These are phyloP conservation scores for Pemphredon lugubris DNA, from an alignment of 2,888 invertebrate genomes.

Conservation along the genomic window DNA sequence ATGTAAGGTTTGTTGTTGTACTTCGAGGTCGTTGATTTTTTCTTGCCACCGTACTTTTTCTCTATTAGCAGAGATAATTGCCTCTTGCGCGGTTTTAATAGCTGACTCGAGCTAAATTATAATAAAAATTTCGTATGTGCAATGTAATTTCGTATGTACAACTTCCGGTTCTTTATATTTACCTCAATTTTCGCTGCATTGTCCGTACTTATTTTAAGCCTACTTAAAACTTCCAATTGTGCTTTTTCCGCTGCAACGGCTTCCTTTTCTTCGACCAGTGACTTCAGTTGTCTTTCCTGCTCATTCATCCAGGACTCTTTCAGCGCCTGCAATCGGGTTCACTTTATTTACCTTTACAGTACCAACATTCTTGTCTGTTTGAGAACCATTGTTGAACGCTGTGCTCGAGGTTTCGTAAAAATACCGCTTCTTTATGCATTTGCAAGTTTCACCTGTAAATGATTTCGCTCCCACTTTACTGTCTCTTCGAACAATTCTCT, in stretches of 20 bases:
- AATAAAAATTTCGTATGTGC: conserved; percentile 7
- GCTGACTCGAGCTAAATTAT: conserved; percentile 74
- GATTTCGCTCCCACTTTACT: conserved; percentile 73
- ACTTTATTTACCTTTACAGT: too few species aligned
- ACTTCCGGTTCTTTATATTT: not conserved
- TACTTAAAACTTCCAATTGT: conserved; percentile 72
- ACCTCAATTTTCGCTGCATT: conserved; percentile 74
- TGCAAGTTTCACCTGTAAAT: conserved; percentile 64
- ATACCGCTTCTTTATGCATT: conserved; percentile 1
- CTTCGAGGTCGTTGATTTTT: conserved; percentile 68
- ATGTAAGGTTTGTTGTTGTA: conserved; percentile 61
- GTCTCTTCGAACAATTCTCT: conserved; percentile 75
- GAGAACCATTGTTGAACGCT: too few species aligned
- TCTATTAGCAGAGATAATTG: conserved; percentile 64
- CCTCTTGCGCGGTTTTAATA: conserved; percentile 73
- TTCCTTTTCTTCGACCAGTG: conserved; percentile 72
- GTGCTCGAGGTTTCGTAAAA: not conserved
- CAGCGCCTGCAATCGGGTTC: conserved; percentile 55
- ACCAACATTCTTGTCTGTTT: too few species aligned
- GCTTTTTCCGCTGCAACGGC: conserved; percentile 69
- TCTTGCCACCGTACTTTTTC: conserved; percentile 76
- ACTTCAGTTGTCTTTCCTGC: conserved; percentile 71
- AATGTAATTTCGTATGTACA: not conserved
- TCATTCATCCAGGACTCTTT: conserved; percentile 76
- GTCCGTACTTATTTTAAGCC: conserved; percentile 67